A percentile compares a stretch with the other conserved stretches of the same genome.
phyloP scores from a whole-genome alignment of 2,888 invertebrate species.

The Glyphotaelius pellucidus region DNA sequence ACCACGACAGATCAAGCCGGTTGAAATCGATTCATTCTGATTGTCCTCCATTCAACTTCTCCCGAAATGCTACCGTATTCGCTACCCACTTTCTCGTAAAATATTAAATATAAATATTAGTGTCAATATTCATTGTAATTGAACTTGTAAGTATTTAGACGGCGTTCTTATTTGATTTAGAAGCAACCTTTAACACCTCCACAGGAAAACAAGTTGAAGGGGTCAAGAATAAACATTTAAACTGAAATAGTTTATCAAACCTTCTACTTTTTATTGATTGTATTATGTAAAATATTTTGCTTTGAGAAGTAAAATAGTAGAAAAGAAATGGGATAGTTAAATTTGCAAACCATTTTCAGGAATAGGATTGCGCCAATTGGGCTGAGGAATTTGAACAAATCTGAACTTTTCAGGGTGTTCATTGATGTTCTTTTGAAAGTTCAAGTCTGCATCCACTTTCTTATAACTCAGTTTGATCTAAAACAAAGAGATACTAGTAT shows the following conservation, averaged over 20 bases:
- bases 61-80: no score
- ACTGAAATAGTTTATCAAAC: background rate
- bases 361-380: constrained; percentile 52
- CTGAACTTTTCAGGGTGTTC: constrained; percentile 58
- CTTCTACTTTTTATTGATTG: background rate
- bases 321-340: background rate
- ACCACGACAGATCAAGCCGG: no score
- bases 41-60: no score
- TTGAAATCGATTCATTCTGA: no score
- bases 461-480: constrained; percentile 76
- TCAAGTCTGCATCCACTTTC: constrained; percentile 81
- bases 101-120: no score
- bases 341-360: constrained; percentile 43
- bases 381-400: constrained; percentile 55
- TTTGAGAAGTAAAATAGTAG: background rate
- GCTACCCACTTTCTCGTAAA: no score
- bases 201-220: background rate
- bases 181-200: background rate
- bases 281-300: background rate
- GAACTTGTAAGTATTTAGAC: no score
- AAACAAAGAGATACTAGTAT: background rate
- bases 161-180: no score
- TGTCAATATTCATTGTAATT: no score
- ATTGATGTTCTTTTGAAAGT: constrained; percentile 77
- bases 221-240: background rate